Evolutionary conservation across 2,888 invertebrate species (phyloP).

Genomic region (Iselma pallidipennis): DNA sequence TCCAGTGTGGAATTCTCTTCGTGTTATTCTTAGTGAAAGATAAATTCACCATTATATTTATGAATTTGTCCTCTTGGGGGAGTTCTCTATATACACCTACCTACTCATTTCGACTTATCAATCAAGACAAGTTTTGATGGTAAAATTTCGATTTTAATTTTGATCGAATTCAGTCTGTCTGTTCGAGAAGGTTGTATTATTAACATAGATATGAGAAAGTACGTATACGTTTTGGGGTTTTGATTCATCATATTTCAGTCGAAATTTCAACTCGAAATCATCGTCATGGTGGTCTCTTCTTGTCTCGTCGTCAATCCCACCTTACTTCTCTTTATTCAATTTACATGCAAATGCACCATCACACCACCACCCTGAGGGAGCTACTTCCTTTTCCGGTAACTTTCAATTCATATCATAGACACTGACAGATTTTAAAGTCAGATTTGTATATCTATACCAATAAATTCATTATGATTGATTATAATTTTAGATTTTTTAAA

Average conservation of each 20-base stretch:
- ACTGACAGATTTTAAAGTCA: constrained; percentile 43
- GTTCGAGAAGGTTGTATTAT: constrained; percentile 14
- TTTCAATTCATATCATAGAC: constrained; percentile 35
- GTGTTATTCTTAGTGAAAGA: background rate
- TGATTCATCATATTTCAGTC: constrained; percentile 28
- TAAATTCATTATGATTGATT: background rate
- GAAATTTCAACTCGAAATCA: constrained; percentile 12
- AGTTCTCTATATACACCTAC: background rate
- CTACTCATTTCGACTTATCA: background rate
- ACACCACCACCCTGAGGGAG: constrained; percentile 17
- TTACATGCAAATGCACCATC: constrained; percentile 42
- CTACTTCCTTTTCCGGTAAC: constrained; percentile 38
- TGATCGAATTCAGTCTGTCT: background rate
- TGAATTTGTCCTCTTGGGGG: background rate
- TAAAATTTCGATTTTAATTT: constrained; percentile 4
- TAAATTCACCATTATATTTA: background rate
- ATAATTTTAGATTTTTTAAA: too few species aligned
- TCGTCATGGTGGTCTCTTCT: constrained; percentile 13
- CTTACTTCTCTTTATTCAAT: constrained; percentile 43
- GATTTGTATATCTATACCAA: constrained; percentile 24
- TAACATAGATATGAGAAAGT: constrained; percentile 22
- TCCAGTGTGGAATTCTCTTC: background rate
- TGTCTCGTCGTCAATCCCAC: constrained; percentile 19
- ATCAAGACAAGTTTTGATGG: background rate
- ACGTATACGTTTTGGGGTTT: constrained; percentile 17